Evolutionary conservation across 1,140 invertebrate genomes (phyloP).

Genomic region (Drosophila chauvacae): DNA sequence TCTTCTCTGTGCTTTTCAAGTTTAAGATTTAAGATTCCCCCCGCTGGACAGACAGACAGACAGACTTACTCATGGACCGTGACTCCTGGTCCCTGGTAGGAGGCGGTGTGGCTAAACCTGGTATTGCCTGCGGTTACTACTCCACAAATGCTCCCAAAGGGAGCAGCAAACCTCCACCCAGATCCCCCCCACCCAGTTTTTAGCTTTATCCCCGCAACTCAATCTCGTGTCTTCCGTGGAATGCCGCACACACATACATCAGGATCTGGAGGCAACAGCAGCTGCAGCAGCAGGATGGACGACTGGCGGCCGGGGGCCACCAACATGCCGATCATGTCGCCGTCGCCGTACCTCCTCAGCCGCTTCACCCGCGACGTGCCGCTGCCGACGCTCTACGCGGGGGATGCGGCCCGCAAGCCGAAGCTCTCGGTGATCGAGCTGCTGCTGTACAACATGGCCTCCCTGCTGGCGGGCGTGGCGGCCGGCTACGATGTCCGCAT

Average conservation of each 20-base stretch:
- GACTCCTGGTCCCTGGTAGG: constrained; percentile 1
- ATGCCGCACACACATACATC: not conserved
- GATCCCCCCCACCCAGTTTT: not conserved
- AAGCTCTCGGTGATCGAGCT: constrained; percentile 91
- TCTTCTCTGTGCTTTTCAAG: not conserved
- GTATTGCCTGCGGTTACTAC: constrained; percentile 64
- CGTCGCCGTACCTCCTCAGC: constrained; percentile 80
- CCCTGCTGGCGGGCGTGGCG: constrained; percentile 94
- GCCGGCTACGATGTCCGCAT: constrained; percentile 96
- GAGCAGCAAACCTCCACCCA: constrained; percentile 17
- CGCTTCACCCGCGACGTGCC: constrained; percentile 87
- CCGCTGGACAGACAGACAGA: not conserved
- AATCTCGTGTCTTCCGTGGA: constrained; percentile 45
- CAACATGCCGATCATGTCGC: constrained; percentile 85
- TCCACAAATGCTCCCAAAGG: not conserved
- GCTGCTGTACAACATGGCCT: constrained; percentile 95
- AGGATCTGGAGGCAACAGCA: constrained; percentile 43
- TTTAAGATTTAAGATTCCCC: not conserved
- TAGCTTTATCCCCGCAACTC: constrained; percentile 34
- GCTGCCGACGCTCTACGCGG: constrained; percentile 90
- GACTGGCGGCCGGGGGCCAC: constrained; percentile 87
- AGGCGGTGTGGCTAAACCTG: constrained; percentile 51
- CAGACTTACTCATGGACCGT: not conserved
- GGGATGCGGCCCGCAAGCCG: constrained; percentile 88
- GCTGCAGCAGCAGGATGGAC: constrained; percentile 84